Base-by-base conservation (phyloP, 2,797 vertebrate species). In the Pelodytes ibericus region DNA sequence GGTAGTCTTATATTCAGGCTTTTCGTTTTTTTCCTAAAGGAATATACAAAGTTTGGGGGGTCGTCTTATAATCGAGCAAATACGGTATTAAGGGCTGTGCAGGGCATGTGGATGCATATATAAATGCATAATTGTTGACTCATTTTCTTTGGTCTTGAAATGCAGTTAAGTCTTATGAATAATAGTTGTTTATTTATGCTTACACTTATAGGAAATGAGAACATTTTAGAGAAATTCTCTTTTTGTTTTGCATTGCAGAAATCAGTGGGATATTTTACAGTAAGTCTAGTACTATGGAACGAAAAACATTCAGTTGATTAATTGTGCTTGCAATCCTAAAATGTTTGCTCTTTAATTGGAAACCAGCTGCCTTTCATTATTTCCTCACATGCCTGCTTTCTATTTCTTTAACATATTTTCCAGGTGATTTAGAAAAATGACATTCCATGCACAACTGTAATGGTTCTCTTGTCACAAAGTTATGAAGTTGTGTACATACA, bases 341-440 rank as follows among this genome's bases (percentile, higher is more conserved):
- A 58, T 67, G 57, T 53, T 51, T 31, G 63, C 20, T 61, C n/a
- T 16, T 25, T 61, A 49, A 72, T 72, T 72, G 63, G 29, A 66
- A 56, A 66, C 51, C 75, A 77, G 69, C 63, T 72, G 70, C 20
- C 31, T 73, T n/a, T 78, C 56, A 73, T 36, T 11, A 26, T 72
- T 56, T 66, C 44, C 53, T 72, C 27, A 39, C 60, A 63, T 64
- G 27, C 39, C 39, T 47, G 24, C 30, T 33, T 27, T 56, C 3
- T 62, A 30, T 60, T 69, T 65, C 63, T 65, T 41, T 39, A 71
- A 41, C 62, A 67, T 67, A 72, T 71, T 72, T 67, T 78, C 70
- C 76, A 67, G 69, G 69, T 72, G 76, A 78, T 56, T 72, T 72
- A 61, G 41, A 72, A 61, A n/a, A 78, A 26, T 39, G 63, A 33